Conservation (phyloP, 2,888 invertebrate species). For the Drosophila paracracens region DNA sequence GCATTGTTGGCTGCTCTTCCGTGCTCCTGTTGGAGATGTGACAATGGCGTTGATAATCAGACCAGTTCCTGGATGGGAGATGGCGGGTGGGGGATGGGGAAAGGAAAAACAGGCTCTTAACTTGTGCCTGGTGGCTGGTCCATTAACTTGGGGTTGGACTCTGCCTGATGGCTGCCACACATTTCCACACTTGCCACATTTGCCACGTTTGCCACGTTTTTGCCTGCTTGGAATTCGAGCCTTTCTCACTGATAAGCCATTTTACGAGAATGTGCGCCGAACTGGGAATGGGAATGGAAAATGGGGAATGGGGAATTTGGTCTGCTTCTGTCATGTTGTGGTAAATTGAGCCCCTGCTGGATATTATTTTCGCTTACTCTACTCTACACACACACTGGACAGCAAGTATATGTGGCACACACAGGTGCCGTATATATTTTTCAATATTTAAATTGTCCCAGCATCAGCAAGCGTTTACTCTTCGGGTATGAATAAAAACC, state of each 20-base stretch:
- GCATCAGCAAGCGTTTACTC: constrained; percentile 5
- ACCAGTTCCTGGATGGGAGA: constrained; percentile 17
- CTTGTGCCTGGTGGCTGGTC: constrained; percentile 36
- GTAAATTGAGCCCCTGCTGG: constrained; percentile 69
- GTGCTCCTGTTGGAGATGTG: constrained; percentile 53
- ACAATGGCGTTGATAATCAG: constrained; percentile 72
- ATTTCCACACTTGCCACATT: constrained; percentile 5
- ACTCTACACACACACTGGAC: constrained; percentile 20
- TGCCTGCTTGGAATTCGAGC: constrained; percentile 65
- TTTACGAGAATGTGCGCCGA: constrained; percentile 55
- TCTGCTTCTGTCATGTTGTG: constrained; percentile 39
- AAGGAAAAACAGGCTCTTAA: constrained; percentile 16
- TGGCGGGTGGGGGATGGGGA: neutral
- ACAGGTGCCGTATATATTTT: constrained; percentile 31
- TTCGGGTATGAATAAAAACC: neutral
- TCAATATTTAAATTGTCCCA: constrained; percentile 48
- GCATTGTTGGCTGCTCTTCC: constrained; percentile 50
- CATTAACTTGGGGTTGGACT: constrained; percentile 43
- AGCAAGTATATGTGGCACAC: constrained; percentile 1
- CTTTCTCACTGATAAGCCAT: constrained; percentile 71
- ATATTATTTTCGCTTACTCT: constrained; percentile 58
- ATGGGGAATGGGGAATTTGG: neutral
- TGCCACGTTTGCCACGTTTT: constrained; percentile 48
- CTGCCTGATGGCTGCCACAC: neutral
- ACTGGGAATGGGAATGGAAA: constrained; percentile 6